These are phyloP conservation scores for Dione vanillae DNA, from an alignment of 2,888 invertebrate species.

Conservation along the genomic window DNA sequence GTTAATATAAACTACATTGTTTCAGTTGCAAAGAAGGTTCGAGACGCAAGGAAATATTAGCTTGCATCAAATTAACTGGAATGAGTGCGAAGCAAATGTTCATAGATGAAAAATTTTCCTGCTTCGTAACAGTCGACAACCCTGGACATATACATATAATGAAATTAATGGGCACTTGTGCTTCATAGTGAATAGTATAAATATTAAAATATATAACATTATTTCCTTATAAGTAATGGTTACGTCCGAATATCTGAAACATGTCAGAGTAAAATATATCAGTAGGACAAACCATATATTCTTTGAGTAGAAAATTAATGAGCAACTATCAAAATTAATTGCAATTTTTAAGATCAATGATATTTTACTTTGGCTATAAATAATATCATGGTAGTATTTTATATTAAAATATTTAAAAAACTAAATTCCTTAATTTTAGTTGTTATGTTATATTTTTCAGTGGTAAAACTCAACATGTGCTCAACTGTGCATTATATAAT, in stretches of 20 bases:
- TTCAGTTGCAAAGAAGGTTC: slow-evolving; percentile 73
- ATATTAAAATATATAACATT: not conserved
- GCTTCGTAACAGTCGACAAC: slow-evolving; percentile 85
- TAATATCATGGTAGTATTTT: slow-evolving; percentile 15
- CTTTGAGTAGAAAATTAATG: not conserved
- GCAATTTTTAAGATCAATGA: not conserved
- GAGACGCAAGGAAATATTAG: slow-evolving; percentile 71
- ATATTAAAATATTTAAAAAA: slow-evolving; percentile 10
- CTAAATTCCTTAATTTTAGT: not conserved
- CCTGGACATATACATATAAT: slow-evolving; percentile 85
- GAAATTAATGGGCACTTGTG: slow-evolving; percentile 67
- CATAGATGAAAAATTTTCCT: slow-evolving; percentile 79
- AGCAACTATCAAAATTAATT: slow-evolving; percentile 1
- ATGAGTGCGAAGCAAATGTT: slow-evolving; percentile 71
- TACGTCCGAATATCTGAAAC: not conserved
- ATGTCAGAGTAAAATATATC: not conserved
- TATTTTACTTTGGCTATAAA: slow-evolving; percentile 10
- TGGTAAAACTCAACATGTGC: not conserved
- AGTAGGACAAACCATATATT: slow-evolving; percentile 9
- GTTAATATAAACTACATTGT: no score
- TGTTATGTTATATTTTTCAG: not conserved
- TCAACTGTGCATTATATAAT: no score
- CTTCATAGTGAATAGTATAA: not conserved
- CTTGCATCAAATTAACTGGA: slow-evolving; percentile 78
- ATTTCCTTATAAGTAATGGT: not conserved